Percentiles rank a stretch among this genome's conserved stretches.
These are phyloP conservation scores for Melipona bicolor DNA, from an alignment of 2,888 invertebrate genomes.

Conservation along the genomic window DNA sequence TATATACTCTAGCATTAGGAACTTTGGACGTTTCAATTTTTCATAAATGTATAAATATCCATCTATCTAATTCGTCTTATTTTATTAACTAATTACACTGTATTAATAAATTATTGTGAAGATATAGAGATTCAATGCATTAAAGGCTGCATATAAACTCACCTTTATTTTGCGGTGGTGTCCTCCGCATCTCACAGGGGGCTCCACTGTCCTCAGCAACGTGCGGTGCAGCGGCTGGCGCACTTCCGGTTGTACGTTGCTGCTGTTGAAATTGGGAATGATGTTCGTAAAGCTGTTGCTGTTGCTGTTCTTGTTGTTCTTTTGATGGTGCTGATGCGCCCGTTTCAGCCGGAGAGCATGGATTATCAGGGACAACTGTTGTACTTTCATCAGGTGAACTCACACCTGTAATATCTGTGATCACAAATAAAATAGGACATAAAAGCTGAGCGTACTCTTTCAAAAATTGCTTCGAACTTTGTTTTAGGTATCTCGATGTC, in stretches of 20 bases:
- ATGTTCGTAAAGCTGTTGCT: conserved; percentile 67
- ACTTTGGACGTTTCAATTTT: background rate
- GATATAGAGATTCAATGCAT: background rate
- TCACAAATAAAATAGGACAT: conserved; percentile 42
- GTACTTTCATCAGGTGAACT: conserved; percentile 72
- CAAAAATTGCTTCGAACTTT: conserved; percentile 8
- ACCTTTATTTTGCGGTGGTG: conserved; percentile 87
- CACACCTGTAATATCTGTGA: conserved; percentile 70
- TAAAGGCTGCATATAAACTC: conserved; percentile 66
- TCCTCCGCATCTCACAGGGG: conserved; percentile 86
- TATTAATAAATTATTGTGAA: background rate
- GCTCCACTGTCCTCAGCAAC: conserved; percentile 79
- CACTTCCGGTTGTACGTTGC: conserved; percentile 72
- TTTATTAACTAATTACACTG: background rate
- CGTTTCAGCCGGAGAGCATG: conserved; percentile 73
- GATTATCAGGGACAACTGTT: conserved; percentile 67
- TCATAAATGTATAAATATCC: background rate
- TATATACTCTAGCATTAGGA: background rate
- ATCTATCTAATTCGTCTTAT: background rate
- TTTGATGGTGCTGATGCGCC: conserved; percentile 63
- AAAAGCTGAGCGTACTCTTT: background rate
- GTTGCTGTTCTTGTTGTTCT: conserved; percentile 61
- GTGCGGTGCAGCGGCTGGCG: conserved; percentile 70
- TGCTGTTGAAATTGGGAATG: conserved; percentile 67
- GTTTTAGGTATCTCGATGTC: background rate